Conservation (phyloP, 2,888 invertebrate genomes). For the Tenodera sinensis region DNA sequence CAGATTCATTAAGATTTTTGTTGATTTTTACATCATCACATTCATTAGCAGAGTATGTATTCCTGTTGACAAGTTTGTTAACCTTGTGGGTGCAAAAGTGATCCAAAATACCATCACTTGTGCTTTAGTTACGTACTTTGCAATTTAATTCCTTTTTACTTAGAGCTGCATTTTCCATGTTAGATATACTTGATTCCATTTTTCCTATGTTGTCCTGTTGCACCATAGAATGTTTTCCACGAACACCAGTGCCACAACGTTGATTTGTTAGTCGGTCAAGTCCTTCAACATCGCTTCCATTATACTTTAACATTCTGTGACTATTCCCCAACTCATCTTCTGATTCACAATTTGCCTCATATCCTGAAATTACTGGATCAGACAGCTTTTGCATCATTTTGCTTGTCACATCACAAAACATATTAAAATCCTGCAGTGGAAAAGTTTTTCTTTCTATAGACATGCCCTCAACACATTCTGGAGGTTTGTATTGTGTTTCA, state of each 20-base stretch:
- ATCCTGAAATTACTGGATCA: neutral
- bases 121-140: neutral
- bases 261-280: neutral
- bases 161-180: neutral
- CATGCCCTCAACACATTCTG: neutral
- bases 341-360: neutral
- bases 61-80: neutral
- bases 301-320: neutral
- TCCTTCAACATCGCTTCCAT: neutral
- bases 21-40: neutral
- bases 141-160: neutral
- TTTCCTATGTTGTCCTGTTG: neutral
- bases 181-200: neutral
- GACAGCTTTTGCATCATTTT: neutral
- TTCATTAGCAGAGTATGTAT: neutral
- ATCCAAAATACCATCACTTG: neutral
- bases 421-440: neutral
- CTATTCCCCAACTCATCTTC: neutral
- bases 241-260: neutral
- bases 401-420: neutral
- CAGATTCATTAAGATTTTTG: neutral
- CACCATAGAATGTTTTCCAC: neutral
- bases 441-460: neutral
- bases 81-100: neutral
- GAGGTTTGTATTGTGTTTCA: neutral